Percentiles rank a stretch among this genome's conserved stretches.
These are phyloP conservation scores for Ctenochaetus hawaiiensis DNA, from an alignment of 2,797 vertebrate genomes.

Conservation along the genomic window DNA sequence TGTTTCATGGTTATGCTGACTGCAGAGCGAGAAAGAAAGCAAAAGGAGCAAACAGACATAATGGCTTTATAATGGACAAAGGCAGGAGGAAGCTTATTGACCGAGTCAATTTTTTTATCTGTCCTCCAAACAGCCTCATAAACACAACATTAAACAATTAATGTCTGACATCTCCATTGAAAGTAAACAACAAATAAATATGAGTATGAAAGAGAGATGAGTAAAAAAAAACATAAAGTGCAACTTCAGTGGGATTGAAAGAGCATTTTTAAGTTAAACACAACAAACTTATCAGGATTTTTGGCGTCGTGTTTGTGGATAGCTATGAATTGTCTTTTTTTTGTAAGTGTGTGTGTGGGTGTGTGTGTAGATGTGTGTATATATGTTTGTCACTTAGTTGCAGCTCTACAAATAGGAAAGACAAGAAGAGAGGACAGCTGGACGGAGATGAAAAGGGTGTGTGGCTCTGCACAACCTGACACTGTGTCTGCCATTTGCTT, in stretches of 20 bases:
- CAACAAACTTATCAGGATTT: not conserved
- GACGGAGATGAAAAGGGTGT: conserved; percentile 63
- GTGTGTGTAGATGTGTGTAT: conserved; percentile 1
- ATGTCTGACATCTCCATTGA: conserved; percentile 9
- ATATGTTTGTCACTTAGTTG: conserved; percentile 23
- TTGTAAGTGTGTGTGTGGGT: conserved; percentile 7
- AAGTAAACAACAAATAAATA: conserved; percentile 12
- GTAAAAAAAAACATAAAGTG: not conserved
- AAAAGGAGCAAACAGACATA: conserved; percentile 16
- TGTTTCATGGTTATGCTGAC: not conserved
- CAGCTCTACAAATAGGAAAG: conserved; percentile 49
- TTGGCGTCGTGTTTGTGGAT: not conserved
- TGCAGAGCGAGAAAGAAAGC: not conserved
- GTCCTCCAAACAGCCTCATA: conserved; percentile 31
- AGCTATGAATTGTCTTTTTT: not conserved
- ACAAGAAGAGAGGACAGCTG: conserved; percentile 74
- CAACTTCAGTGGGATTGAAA: not conserved
- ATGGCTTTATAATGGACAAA: conserved; percentile 41
- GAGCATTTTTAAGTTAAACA: not conserved
- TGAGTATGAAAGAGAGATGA: not conserved
- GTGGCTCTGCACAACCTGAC: conserved; percentile 51
- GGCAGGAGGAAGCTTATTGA: conserved; percentile 30
- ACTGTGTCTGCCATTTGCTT: conserved; percentile 65
- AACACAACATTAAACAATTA: conserved; percentile 41
- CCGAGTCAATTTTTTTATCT: conserved; percentile 48